Base-by-base conservation (phyloP, 2,113 vertebrate species). In the Cepphus grylle region DNA sequence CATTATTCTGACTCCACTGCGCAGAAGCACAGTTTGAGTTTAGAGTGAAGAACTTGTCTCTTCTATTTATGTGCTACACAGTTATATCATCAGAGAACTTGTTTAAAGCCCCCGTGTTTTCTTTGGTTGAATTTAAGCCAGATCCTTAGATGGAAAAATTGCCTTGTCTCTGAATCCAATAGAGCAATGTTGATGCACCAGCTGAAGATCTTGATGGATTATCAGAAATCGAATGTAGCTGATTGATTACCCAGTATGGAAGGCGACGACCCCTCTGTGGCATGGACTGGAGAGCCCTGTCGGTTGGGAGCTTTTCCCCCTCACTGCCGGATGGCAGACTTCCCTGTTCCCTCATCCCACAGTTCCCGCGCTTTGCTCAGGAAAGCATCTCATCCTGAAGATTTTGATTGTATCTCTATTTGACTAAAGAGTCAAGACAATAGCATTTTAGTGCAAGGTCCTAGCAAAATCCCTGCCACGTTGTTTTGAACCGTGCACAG, bases 161-260 rank as follows among this genome's bases (percentile, higher is more conserved):
- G 5, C 8, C 17, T 55, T 45, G 18, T 55, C 34, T 79, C 62
- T 86, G 56, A 76, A 66, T 69, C 27, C 3, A 34, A 1, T 1
- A 5, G 29, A 4, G 0, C 26, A 76, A 2, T 70, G 42, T 38
- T 69, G 34, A 47, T 0, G 0, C 15, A 85, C 26, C 53, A 72
- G n/a, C 40, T 92, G 82, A 88, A 86, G 38, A 34, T 62, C 30
- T 52, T 4, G 2, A 62, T 84, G 32, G 42, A 52, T 91, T 86
- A 36, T 19, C 40, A 55, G 18, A 26, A 88, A 25, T 6, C 63
- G 23, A 36, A 77, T 63, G 7, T 11, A 61, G 11, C 14, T 65
- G 42, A 49, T 61, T 65, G 42, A 49, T 61, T 72, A 50, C 13
- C 27, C 49, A 20, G 36, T 49, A 40, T 3, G 3, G 53, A 27